Conservation (phyloP, 2,113 vertebrate species). For the Dissostichus mawsoni region DNA sequence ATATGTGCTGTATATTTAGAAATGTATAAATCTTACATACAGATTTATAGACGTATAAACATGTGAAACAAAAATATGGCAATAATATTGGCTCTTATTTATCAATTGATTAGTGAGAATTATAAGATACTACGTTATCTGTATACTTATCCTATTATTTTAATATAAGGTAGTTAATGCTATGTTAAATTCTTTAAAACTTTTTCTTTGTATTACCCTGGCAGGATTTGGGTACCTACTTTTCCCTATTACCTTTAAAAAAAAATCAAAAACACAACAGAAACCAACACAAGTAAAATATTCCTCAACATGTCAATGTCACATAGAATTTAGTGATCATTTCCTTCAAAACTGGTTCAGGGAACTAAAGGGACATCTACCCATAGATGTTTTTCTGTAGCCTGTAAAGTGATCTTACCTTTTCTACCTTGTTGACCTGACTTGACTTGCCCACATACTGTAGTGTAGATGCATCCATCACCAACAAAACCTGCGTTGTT, state of each 20-base stretch:
- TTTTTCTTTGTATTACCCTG: too few species aligned
- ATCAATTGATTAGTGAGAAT: neutral
- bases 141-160: neutral
- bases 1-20: too few species aligned
- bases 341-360: neutral
- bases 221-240: neutral
- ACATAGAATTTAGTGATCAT: too few species aligned
- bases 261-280: too few species aligned
- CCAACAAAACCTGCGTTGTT: neutral
- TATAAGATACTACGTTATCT: neutral
- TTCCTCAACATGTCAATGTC: neutral
- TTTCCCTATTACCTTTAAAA: neutral
- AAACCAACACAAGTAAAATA: too few species aligned
- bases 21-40: neutral
- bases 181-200: too few species aligned
- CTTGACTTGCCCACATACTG: neutral
- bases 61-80: neutral
- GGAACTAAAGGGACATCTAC: neutral
- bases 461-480: neutral
- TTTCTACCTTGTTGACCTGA: neutral
- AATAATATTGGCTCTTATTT: neutral
- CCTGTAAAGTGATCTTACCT: neutral
- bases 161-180: neutral
- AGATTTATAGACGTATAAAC: neutral
- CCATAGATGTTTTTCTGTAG: too few species aligned